Evolutionary conservation across 2,888 invertebrate species (phyloP).

Genomic region (Pycnomerus fuliginosus): DNA sequence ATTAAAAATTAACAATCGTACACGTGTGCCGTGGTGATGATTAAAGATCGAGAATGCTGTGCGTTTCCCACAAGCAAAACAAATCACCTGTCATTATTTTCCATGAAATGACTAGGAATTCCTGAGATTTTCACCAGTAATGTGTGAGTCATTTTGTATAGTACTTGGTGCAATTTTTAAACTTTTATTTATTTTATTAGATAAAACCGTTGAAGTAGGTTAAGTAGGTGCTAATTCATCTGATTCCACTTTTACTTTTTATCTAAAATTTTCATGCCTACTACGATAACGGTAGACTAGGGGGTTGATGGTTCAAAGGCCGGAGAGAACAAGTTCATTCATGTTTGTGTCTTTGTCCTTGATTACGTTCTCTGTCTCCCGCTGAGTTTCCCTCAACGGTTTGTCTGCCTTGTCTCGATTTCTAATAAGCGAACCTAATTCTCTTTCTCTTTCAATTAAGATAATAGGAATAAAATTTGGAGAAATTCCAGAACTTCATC

Average conservation of each 20-base stretch:
- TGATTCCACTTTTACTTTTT: too few species aligned
- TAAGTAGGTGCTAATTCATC: too few species aligned
- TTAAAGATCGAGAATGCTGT: neutral
- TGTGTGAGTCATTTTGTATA: too few species aligned
- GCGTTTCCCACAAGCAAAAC: neutral
- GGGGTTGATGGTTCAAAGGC: slow-evolving; percentile 28
- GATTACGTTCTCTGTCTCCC: slow-evolving; percentile 28
- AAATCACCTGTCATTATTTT: neutral
- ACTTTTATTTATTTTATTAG: too few species aligned
- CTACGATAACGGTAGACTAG: too few species aligned
- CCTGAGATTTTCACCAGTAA: too few species aligned
- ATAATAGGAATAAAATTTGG: too few species aligned
- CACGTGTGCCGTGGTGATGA: slow-evolving; percentile 2
- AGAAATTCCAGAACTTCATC: too few species aligned
- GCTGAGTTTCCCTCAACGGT: slow-evolving; percentile 28
- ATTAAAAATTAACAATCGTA: slow-evolving; percentile 6
- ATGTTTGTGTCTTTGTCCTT: slow-evolving; percentile 31
- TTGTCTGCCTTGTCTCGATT: slow-evolving; percentile 20
- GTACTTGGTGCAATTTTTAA: too few species aligned
- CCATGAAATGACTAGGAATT: too few species aligned
- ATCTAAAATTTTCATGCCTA: too few species aligned
- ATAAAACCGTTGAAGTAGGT: too few species aligned
- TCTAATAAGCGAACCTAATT: slow-evolving; percentile 23
- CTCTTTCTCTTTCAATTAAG: slow-evolving; percentile 2
- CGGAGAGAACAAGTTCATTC: slow-evolving; percentile 36